Base-by-base conservation (phyloP, 2,888 invertebrate genomes). In the Diarsia brunnea region DNA sequence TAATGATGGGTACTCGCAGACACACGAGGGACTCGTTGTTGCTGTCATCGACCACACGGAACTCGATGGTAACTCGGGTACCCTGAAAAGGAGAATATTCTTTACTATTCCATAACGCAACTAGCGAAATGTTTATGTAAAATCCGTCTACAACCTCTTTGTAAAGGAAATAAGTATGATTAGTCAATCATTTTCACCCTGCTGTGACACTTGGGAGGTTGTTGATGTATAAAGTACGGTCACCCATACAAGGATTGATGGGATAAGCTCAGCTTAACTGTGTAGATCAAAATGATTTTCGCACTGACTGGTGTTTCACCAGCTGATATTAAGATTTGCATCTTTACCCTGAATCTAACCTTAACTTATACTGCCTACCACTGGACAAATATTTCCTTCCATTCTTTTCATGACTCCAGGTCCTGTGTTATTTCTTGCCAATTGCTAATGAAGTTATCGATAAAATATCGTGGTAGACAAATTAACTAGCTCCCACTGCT, bases 41-140 rank as follows among this genome's bases (percentile, higher is more conserved):
- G 19, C 73, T 73, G 0, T 88, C 85, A 45, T 91, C 91, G 3
- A 87, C 88, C 0, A 91, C 86, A 14, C 90, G 78, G 86, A 92
- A 91, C 79, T 91, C 91, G 2, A 92, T 69, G 14, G 73, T 85
- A 7, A 85, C 86, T 53, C 84, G 86, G 10, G 81, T 86, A 21
- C 80, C 80, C 92, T 92, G 84, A 12, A 89, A 81, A 67, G 5
- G 5, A 14, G 53, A 21, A 38, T 19, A 67, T 67, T 16, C 38
- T 14, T n/a, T 51, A 38, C n/a, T 38, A 53, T 11, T 53, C 11
- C n/a, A n/a, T n/a, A 53, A 53, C n/a, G n/a, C n/a, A 24, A 5
- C 53, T 53, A 5, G n/a, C 24, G 5, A 53, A 53, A 53, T 53
- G 1, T 24, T 24, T n/a, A 12, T 24, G 5, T 24, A 16, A 14